Evolutionary conservation across 2,888 invertebrate species (phyloP), one percentile per base, ranked within the genome.

Genomic region (Metopia argyrocephala): DNA sequence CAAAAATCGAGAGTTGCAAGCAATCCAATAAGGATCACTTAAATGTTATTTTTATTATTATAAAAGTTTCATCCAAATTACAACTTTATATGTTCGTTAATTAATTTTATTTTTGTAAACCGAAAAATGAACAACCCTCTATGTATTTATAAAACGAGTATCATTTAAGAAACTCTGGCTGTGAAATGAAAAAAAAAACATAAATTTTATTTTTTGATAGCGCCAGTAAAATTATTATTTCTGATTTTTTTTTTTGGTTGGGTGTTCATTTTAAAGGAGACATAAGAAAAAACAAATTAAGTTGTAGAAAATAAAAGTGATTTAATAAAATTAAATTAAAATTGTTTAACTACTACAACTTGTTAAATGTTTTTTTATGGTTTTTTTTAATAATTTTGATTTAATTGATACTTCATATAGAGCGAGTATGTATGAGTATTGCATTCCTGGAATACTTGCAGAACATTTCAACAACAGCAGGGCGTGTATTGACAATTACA

Each of bases 401-500:
- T 61, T 23, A 54, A 45, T 45, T 25, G 38, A n/a, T 45, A 61
- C 3, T 20, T 6, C 4, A 12, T 20, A 25, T 23, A 5, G 18
- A n/a, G 45, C 46, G 38, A 31, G 54, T 20, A 2, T 52, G 21
- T 56, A 20, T 20, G 18, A 25, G 54, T 31, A 27, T 31, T 50
- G n/a, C 20, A 15, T n/a, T 15, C 25, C 57, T n/a, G n/a, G n/a
- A n/a, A n/a, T n/a, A n/a, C n/a, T n/a, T n/a, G n/a, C n/a, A n/a
- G n/a, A n/a, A n/a, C n/a, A n/a, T n/a, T n/a, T n/a, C n/a, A n/a
- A n/a, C n/a, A 76, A 76, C 64, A 61, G 31, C 54, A 66, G 54
- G 64, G 79, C 56, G 78, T 65, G 68, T 75, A 82, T 75, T 80
- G 83, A 80, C 73, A 80, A 74, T 78, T 80, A 59, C 74, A 74